Percentiles rank a stretch among this genome's conserved stretches.
Conservation (phyloP, 2,113 vertebrate species). For the Mixornis gularis region DNA sequence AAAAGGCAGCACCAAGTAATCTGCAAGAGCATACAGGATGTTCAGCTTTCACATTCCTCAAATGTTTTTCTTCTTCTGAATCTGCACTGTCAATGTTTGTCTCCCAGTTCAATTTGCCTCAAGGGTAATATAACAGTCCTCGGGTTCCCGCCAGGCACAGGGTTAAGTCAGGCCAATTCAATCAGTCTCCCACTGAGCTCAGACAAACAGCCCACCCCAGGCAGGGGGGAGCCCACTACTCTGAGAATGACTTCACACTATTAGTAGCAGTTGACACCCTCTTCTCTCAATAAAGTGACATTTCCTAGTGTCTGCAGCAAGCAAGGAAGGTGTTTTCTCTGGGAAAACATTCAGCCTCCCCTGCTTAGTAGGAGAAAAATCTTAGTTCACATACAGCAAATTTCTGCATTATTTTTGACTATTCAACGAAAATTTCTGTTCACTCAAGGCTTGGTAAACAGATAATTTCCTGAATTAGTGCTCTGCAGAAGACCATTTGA, state of each 20-base stretch:
- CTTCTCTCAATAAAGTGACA: neutral
- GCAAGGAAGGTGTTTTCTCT: neutral
- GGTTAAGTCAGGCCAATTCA: constrained; percentile 3
- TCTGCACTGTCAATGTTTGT: constrained; percentile 21
- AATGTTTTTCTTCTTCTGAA: neutral
- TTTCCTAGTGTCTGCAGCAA: neutral
- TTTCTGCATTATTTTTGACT: neutral
- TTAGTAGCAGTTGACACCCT: neutral
- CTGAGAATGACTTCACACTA: neutral
- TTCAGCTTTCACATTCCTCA: constrained; percentile 30
- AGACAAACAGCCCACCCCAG: neutral
- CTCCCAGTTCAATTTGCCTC: neutral
- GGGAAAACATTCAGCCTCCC: neutral
- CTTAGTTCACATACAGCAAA: neutral
- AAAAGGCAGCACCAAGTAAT: neutral
- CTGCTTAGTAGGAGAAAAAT: neutral
- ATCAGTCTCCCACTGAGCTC: neutral
- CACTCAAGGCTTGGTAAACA: neutral
- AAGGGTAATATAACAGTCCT: neutral
- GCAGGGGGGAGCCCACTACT: neutral
- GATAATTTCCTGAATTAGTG: neutral
- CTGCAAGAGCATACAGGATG: neutral
- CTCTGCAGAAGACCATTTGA: neutral
- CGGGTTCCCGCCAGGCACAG: rapidly evolving
- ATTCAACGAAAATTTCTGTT: neutral